Evolutionary conservation across 2,113 vertebrate genomes (phyloP), one percentile per base, ranked within the genome.

Genomic region (Crypturellus undulatus): DNA sequence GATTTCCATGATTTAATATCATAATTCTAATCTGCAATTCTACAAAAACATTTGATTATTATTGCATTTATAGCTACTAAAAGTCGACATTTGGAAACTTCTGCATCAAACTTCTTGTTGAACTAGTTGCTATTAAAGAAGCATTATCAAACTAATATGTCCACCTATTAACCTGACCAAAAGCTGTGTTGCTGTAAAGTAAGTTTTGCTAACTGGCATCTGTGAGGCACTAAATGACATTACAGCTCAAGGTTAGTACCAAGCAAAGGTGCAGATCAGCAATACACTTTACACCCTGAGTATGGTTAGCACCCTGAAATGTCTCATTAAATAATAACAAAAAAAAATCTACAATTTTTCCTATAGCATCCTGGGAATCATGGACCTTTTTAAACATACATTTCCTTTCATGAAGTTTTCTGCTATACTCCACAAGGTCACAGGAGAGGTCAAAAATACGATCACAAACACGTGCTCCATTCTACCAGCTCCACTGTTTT

Each of bases 371-470:
- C 54, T 82, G 59, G n/a, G 34, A 89, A 73, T 92, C 49, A 30
- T 42, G 76, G 45, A 63, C 34, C 16, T 77, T 93, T 91, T 83
- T 8, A 93, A 92, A 87, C 42, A 93, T 93, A 70, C 58, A 77
- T 56, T 89, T 95, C 30, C 34, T 73, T 87, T 60, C 15, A n/a
- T 67, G 22, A 83, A 65, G 20, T 83, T 82, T 91, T 94, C 16
- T 70, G 45, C 40, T 91, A 17, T 69, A 30, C 26, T 93, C 40
- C 51, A 43, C 34, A 56, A 40, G 59, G 49, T 89, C 67, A 73
- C n/a, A 76, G 63, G 11, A 72, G 62, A 63, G 67, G 91, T 91
- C 75, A 93, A 92, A 95, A 84, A 28, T 38, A 68, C 16, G 54
- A 49, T 49, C 38, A 87, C 79, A 94, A 88, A 68, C 76, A 43